These are phyloP conservation scores for Ylistrum balloti DNA, from an alignment of 1,140 invertebrate genomes.

Conservation along the genomic window DNA sequence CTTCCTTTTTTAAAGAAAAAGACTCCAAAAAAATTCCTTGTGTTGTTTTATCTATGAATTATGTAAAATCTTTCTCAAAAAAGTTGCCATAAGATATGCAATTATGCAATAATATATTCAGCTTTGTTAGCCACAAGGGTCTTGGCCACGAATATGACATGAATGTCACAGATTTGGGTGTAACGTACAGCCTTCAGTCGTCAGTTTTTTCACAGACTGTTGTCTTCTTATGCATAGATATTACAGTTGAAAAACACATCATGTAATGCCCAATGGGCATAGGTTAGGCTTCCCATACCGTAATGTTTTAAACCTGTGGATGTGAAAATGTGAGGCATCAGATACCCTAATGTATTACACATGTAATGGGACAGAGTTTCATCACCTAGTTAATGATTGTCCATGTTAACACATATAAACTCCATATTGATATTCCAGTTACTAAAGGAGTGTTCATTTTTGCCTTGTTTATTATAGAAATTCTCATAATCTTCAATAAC, in stretches of 20 bases:
- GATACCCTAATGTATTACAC: background rate
- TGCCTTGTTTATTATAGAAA: too few relatives aligned
- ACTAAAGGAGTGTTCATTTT: too few relatives aligned
- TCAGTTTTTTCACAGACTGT: background rate
- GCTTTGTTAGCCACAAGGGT: background rate
- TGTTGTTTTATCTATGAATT: background rate
- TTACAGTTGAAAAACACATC: background rate
- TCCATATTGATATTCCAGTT: too few relatives aligned
- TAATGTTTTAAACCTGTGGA: too few relatives aligned
- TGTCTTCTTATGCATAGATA: background rate
- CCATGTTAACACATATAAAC: too few relatives aligned
- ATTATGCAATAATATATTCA: background rate
- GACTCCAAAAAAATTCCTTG: too few relatives aligned
- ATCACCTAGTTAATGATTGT: too few relatives aligned
- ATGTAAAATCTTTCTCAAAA: too few relatives aligned
- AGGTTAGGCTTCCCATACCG: too few relatives aligned
- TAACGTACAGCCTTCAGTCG: background rate
- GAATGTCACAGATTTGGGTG: background rate
- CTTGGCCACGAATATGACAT: background rate
- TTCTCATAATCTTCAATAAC: too few relatives aligned
- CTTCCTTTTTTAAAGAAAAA: background rate
- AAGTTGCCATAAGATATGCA: too few relatives aligned
- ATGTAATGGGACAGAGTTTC: too few relatives aligned
- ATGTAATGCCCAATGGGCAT: background rate
- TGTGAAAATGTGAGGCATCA: background rate